A percentile compares a stretch with the other conserved stretches of the same genome.
phyloP scores from a whole-genome alignment of 2,888 invertebrate species.

The Eustalomyia histrio region DNA sequence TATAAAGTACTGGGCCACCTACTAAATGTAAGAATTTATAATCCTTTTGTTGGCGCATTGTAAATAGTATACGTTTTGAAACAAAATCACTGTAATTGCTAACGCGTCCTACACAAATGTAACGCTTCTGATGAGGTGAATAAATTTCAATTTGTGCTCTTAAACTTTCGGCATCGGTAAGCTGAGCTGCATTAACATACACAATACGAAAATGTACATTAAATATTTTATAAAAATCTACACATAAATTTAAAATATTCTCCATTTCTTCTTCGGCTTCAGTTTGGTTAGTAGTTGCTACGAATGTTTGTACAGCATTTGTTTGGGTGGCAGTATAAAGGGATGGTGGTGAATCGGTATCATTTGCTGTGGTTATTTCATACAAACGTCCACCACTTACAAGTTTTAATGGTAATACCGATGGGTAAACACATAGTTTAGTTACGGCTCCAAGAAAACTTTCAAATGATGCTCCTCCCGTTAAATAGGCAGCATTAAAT shows the following conservation, averaged over 20 bases:
- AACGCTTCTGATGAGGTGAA: conserved; percentile 83
- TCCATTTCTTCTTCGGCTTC: conserved; percentile 82
- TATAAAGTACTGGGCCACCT: conserved; percentile 86
- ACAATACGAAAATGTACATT: conserved; percentile 85
- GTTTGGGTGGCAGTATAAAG: conserved; percentile 86
- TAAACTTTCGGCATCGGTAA: conserved; percentile 84
- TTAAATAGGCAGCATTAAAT: conserved; percentile 85
- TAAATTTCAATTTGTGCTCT: conserved; percentile 87
- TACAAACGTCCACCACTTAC: conserved; percentile 87
- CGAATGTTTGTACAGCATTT: conserved; percentile 85
- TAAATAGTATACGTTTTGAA: conserved; percentile 88
- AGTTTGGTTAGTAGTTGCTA: conserved; percentile 80
- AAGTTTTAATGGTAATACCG: conserved; percentile 85
- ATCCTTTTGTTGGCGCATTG: conserved; percentile 82
- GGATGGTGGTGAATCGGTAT: conserved; percentile 66
- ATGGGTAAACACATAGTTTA: conserved; percentile 83
- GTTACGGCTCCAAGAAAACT: conserved; percentile 85
- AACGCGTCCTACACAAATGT: conserved; percentile 87
- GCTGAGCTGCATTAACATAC: conserved; percentile 82
- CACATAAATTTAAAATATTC: conserved; percentile 80
- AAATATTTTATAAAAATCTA: conserved; percentile 82
- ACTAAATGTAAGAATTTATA: conserved; percentile 84
- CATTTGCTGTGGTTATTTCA: conserved; percentile 70
- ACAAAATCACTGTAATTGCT: conserved; percentile 87
- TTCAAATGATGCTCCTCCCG: conserved; percentile 86